Evolutionary conservation across 2,888 invertebrate species (phyloP).

Genomic region (Acanthosepion esculentum): DNA sequence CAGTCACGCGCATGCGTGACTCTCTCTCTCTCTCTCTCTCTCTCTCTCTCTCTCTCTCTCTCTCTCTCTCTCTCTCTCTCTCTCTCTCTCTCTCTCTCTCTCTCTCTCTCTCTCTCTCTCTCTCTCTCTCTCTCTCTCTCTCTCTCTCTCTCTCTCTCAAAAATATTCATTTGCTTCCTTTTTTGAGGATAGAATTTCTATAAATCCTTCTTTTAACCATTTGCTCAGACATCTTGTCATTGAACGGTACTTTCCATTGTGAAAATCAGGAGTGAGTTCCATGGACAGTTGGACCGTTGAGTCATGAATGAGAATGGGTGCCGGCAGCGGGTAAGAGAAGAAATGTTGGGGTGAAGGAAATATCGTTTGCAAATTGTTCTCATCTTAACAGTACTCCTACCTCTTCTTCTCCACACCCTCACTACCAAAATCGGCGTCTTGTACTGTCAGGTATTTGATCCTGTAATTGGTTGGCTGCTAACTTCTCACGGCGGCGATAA

Average conservation of each 20-base stretch:
- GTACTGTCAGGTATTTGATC: conserved; percentile 22
- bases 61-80: not conserved
- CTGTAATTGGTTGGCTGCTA: not conserved
- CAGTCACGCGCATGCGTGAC: not conserved
- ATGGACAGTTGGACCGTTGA: not conserved
- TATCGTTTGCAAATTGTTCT: conserved; percentile 17
- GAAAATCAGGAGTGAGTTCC: not conserved
- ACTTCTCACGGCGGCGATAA: conserved; percentile 33
- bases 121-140: not conserved
- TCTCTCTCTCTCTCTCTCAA: not conserved
- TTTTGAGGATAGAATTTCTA: not conserved
- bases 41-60: not conserved
- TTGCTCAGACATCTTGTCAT: conserved; percentile 8
- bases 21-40: not conserved
- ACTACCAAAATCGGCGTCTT: not conserved
- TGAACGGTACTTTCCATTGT: not conserved
- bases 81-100: not conserved
- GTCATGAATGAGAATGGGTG: not conserved
- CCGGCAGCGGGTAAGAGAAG: not conserved
- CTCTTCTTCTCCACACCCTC: not conserved
- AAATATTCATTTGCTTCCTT: not conserved
- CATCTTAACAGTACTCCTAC: not conserved
- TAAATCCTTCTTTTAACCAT: conserved; percentile 2
- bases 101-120: not conserved
- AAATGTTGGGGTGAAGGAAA: not conserved